Conservation (phyloP, 2,797 vertebrate genomes). For the Enteromius thamalakanensis region DNA sequence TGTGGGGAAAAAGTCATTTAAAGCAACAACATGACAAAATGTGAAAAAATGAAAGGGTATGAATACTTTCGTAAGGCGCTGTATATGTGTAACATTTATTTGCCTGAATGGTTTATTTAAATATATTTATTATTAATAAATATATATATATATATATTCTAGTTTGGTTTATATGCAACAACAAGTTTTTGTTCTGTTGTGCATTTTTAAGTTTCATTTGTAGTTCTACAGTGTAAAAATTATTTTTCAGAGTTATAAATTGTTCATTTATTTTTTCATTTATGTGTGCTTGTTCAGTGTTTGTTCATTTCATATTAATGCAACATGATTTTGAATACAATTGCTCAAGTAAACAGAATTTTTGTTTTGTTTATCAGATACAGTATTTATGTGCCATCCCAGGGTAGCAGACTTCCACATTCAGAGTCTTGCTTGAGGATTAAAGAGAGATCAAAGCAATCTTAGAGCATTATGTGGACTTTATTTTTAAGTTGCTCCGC, state of each 20-base stretch:
- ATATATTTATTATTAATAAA: too few relatives aligned
- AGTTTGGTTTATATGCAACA: too few relatives aligned
- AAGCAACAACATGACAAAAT: too few relatives aligned
- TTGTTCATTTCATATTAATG: not conserved
- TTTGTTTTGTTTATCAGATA: not conserved
- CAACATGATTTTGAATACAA: not conserved
- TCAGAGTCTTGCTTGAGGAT: slow-evolving; percentile 37
- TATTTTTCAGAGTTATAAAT: not conserved
- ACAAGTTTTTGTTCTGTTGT: too few relatives aligned
- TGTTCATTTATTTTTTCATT: not conserved
- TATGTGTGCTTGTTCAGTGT: not conserved
- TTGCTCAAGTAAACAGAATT: not conserved
- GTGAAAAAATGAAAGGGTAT: too few relatives aligned
- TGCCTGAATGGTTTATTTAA: too few relatives aligned
- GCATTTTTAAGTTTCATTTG: too few relatives aligned
- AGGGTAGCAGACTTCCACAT: slow-evolving; percentile 22
- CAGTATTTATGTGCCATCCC: slow-evolving; percentile 6
- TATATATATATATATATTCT: not conserved
- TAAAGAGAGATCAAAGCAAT: slow-evolving; percentile 49
- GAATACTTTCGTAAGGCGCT: too few relatives aligned
- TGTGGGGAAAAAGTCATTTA: too few relatives aligned
- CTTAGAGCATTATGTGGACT: slow-evolving; percentile 41
- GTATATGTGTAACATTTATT: too few relatives aligned
- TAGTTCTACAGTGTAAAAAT: too few relatives aligned
- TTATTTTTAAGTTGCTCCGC: slow-evolving; percentile 44